Percentiles rank a stretch among this genome's conserved stretches.
Conservation (phyloP, 2,888 invertebrate species). For the Scaeva pyrastri region DNA sequence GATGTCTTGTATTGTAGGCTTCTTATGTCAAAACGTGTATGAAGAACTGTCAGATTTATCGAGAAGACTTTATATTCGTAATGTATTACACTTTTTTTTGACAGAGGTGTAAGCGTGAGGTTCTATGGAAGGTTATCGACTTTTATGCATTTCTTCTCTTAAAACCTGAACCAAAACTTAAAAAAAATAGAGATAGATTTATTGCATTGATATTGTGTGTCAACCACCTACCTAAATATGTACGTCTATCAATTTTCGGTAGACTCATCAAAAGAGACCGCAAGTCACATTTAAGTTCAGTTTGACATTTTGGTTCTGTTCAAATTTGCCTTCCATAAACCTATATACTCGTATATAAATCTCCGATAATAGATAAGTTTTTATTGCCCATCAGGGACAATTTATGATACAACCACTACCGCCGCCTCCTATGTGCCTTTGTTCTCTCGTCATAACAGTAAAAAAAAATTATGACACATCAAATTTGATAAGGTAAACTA, state of each 20-base stretch:
- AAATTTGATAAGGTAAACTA: slow-evolving; percentile 51
- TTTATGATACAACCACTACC: slow-evolving; percentile 54
- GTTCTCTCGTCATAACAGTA: slow-evolving; percentile 4
- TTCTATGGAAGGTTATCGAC: no score
- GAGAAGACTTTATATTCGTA: no score
- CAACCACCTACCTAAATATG: no score
- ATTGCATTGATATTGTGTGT: no score
- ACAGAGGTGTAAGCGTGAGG: no score
- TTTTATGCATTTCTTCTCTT: no score
- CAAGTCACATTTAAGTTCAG: slow-evolving; percentile 37
- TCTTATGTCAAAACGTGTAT: no score
- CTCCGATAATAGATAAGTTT: slow-evolving; percentile 28
- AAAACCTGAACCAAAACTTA: no score
- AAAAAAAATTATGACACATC: slow-evolving; percentile 37
- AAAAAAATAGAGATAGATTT: no score
- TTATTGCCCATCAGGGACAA: slow-evolving; percentile 48
- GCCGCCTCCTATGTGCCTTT: not conserved
- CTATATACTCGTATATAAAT: not conserved
- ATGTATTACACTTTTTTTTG: no score
- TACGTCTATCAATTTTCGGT: not conserved
- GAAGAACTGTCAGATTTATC: no score
- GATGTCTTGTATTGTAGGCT: no score
- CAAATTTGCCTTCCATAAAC: slow-evolving; percentile 55
- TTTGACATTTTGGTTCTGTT: slow-evolving; percentile 36
- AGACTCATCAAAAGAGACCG: slow-evolving; percentile 28